Conservation (phyloP, 2,888 invertebrate species). For the Thymelicus lineola region DNA sequence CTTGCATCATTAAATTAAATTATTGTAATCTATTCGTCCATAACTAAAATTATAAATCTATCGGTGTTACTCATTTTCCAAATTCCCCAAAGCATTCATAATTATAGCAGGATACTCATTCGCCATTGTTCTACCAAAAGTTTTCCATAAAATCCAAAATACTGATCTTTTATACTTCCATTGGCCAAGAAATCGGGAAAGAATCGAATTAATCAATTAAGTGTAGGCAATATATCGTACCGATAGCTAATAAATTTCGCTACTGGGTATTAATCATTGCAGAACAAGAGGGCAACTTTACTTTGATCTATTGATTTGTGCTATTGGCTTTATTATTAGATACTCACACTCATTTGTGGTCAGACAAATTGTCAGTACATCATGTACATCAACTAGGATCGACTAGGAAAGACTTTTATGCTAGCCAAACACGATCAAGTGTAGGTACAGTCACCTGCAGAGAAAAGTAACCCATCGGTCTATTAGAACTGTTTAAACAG, state of each 20-base stretch:
- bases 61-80: too few relatives aligned
- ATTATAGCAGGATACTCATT: too few relatives aligned
- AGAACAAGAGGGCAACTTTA: constrained; percentile 30
- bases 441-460: too few relatives aligned
- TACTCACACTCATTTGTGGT: neutral
- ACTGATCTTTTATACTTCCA: constrained; percentile 6
- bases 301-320: constrained; percentile 32
- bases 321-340: constrained; percentile 24
- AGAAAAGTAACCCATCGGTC: too few relatives aligned
- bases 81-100: too few relatives aligned
- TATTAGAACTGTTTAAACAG: too few relatives aligned
- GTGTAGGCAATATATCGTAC: constrained; percentile 36
- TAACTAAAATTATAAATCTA: too few relatives aligned
- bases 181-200: constrained; percentile 28
- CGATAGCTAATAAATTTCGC: constrained; percentile 36
- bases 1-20: too few relatives aligned
- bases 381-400: neutral
- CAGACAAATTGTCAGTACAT: neutral
- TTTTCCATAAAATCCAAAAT: neutral
- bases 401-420: too few relatives aligned
- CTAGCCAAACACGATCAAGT: too few relatives aligned
- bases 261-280: constrained; percentile 33
- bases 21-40: too few relatives aligned
- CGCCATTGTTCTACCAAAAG: neutral
- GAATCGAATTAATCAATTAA: constrained; percentile 37